These are phyloP conservation scores for Lepidotrigona ventralis DNA, from an alignment of 1,140 invertebrate species.

Conservation along the genomic window DNA sequence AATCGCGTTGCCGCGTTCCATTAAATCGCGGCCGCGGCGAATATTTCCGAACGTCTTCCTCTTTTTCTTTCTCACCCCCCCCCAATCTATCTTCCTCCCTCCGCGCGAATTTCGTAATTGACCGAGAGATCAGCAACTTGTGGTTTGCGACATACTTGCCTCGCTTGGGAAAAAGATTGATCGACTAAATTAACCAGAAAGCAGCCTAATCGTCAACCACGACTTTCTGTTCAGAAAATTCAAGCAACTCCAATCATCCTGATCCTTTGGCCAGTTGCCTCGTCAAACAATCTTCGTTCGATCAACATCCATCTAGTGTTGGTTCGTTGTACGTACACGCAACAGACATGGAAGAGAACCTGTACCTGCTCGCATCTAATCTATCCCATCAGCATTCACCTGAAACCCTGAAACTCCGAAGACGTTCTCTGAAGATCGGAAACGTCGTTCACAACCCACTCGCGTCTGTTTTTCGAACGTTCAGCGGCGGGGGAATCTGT, in stretches of 20 bases:
- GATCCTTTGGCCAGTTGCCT: background rate
- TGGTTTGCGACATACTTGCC: too few species aligned
- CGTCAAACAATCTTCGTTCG: constrained; percentile 3
- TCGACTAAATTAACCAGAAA: background rate
- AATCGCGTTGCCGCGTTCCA: constrained; percentile 18
- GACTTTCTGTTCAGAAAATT: background rate
- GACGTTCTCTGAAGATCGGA: background rate
- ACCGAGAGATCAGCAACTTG: too few species aligned
- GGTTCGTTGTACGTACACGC: too few species aligned
- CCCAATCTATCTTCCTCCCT: background rate
- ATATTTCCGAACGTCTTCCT: background rate
- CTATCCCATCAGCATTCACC: background rate
- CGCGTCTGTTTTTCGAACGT: constrained; percentile 1
- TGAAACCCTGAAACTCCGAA: background rate
- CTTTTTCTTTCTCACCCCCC: background rate
- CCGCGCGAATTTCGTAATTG: background rate
- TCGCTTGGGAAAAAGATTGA: too few species aligned
- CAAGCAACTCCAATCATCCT: background rate
- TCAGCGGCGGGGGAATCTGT: background rate
- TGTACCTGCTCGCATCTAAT: background rate
- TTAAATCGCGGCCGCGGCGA: constrained; percentile 2
- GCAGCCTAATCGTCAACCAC: too few species aligned
- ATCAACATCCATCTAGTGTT: constrained; percentile 2
- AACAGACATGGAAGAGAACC: background rate
- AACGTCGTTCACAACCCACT: constrained; percentile 7